Evolutionary conservation across 2,797 vertebrate species (phyloP).

Genomic region (Periophthalmus magnuspinnatus): DNA sequence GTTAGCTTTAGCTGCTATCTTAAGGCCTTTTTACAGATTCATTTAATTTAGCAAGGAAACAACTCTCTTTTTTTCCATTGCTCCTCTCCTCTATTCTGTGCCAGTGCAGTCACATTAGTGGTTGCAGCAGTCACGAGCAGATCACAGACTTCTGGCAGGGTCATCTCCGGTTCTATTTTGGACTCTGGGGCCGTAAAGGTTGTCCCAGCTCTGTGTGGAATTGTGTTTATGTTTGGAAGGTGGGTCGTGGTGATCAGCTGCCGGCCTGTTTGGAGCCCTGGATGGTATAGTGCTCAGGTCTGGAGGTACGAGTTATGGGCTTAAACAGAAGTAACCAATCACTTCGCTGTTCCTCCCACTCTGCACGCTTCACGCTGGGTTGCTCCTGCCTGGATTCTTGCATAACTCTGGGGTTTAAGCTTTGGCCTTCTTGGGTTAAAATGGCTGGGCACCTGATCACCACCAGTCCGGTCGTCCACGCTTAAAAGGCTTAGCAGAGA

Average conservation of each 20-base stretch:
- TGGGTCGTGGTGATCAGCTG: slow-evolving; percentile 34
- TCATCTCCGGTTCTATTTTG: slow-evolving; percentile 58
- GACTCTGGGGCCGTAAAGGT: slow-evolving; percentile 28
- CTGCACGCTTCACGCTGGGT: slow-evolving; percentile 12
- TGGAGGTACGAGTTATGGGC: slow-evolving; percentile 33
- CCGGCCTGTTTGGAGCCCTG: slow-evolving; percentile 16
- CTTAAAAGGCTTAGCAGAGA: slow-evolving; percentile 52
- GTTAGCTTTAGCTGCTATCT: too few species aligned
- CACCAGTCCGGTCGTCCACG: slow-evolving; percentile 19
- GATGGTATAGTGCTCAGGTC: background rate
- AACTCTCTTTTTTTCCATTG: too few species aligned
- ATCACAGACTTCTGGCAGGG: slow-evolving; percentile 37
- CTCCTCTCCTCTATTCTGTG: slow-evolving; percentile 10
- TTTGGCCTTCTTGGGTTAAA: slow-evolving; percentile 55
- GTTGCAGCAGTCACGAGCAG: slow-evolving; percentile 59
- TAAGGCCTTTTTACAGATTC: too few species aligned
- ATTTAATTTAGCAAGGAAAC: background rate
- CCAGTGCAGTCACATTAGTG: slow-evolving; percentile 55
- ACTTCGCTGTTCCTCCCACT: slow-evolving; percentile 5
- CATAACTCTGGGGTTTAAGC: slow-evolving; percentile 55
- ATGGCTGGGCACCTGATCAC: slow-evolving; percentile 29
- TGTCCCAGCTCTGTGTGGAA: slow-evolving; percentile 21
- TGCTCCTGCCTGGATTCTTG: slow-evolving; percentile 35
- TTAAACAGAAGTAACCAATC: slow-evolving; percentile 16
- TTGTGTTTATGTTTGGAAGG: slow-evolving; percentile 52